A percentile compares a stretch with the other conserved stretches of the same genome.
Conservation (phyloP, 2,113 vertebrate species). For the Plotosus lineatus region DNA sequence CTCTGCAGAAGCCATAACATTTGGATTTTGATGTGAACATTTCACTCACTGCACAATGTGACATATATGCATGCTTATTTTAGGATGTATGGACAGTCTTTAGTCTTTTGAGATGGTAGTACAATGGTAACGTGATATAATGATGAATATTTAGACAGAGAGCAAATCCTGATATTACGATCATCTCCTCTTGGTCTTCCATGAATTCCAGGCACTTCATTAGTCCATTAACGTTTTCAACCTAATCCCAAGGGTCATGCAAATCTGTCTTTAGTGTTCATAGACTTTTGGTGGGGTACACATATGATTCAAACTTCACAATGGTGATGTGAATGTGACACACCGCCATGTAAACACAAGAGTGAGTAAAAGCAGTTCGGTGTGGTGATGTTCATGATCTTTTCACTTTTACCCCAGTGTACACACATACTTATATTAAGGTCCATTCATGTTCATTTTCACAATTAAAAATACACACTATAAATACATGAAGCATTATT, state of each 20-base stretch:
- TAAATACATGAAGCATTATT: constrained; percentile 95
- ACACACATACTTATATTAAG: constrained; percentile 66
- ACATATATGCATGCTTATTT: constrained; percentile 83
- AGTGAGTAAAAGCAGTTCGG: constrained; percentile 81
- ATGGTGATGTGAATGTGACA: constrained; percentile 60
- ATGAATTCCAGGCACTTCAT: constrained; percentile 50
- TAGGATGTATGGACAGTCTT: constrained; percentile 55
- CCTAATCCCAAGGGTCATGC: constrained; percentile 81
- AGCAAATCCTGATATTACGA: constrained; percentile 69
- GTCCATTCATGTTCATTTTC: constrained; percentile 64
- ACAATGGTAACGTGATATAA: constrained; percentile 61
- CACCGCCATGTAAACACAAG: constrained; percentile 55
- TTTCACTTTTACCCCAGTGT: constrained; percentile 64
- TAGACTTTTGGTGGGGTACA: constrained; percentile 49
- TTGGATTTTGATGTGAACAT: no score
- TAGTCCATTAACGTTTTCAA: constrained; percentile 79
- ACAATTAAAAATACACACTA: constrained; percentile 75
- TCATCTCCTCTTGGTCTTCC: constrained; percentile 38
- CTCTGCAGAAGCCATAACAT: constrained; percentile 64
- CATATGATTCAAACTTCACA: constrained; percentile 59
- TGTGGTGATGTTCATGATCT: constrained; percentile 74
- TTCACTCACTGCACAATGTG: constrained; percentile 77
- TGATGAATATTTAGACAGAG: constrained; percentile 63
- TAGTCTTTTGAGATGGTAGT: constrained; percentile 72
- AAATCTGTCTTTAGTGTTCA: constrained; percentile 55